Percentiles rank a stretch among this genome's conserved stretches.
These are phyloP conservation scores for Panthera leo DNA, from an alignment of 2,113 vertebrate species.

Conservation along the genomic window DNA sequence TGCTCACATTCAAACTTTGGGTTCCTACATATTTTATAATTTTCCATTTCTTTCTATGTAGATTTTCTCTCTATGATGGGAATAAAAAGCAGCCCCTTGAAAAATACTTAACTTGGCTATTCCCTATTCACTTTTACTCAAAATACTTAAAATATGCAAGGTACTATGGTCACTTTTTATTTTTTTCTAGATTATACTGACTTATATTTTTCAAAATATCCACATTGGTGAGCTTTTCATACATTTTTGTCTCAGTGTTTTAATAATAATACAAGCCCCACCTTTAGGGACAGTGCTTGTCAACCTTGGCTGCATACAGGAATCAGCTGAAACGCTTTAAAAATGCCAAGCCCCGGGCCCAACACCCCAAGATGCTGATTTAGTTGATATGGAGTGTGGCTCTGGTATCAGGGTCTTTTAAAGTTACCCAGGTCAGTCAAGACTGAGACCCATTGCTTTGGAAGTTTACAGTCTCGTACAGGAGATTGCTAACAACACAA, in stretches of 20 bases:
- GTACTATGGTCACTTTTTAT: neutral
- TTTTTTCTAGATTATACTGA: neutral
- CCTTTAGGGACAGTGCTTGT: neutral
- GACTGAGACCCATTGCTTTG: neutral
- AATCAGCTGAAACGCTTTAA: neutral
- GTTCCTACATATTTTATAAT: neutral
- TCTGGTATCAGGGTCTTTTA: neutral
- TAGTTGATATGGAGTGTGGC: neutral
- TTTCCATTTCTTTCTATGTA: neutral
- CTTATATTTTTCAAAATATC: slow-evolving; percentile 21
- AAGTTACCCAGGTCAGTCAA: neutral
- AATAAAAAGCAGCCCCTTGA: neutral
- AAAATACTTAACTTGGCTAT: slow-evolving; percentile 47
- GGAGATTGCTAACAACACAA: neutral
- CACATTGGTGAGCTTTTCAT: neutral
- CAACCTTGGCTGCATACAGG: neutral
- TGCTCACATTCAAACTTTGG: neutral
- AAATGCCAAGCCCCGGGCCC: neutral
- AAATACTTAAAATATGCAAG: neutral
- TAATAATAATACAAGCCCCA: neutral
- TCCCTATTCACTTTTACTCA: neutral
- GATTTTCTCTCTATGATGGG: neutral
- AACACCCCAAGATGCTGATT: neutral
- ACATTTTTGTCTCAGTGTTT: neutral
- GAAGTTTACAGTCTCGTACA: neutral